Evolutionary conservation across 2,888 invertebrate genomes (phyloP).

Genomic region (Lacanobia oleracea): DNA sequence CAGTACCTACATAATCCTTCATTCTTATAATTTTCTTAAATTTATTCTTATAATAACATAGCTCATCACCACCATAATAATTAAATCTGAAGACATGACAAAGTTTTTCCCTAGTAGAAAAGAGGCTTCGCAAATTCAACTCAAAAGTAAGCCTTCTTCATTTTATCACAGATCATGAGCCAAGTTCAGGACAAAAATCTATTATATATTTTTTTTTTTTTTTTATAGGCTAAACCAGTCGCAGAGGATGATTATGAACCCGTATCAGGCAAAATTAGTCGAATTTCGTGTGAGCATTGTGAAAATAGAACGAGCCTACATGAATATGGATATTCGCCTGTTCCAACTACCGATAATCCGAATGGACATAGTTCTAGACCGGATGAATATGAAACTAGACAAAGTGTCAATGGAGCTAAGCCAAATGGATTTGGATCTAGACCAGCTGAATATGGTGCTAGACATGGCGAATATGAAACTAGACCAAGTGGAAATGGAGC

Average conservation of each 20-base stretch:
- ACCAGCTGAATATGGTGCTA: neutral
- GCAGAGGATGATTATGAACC: neutral
- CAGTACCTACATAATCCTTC: no score
- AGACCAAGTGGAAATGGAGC: neutral
- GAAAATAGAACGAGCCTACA: neutral
- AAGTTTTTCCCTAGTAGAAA: no score
- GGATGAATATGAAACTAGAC: neutral
- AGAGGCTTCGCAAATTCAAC: no score
- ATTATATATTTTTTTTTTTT: no score
- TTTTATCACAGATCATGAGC: no score
- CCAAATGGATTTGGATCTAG: neutral
- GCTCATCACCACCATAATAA: no score
- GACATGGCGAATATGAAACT: neutral
- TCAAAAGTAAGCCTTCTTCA: no score
- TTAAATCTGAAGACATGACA: no score
- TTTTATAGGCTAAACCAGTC: slow-evolving; percentile 30
- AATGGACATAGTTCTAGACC: neutral
- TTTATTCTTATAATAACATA: no score
- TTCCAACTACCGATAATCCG: neutral
- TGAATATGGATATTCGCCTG: neutral
- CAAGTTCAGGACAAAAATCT: no score
- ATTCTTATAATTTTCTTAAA: no score
- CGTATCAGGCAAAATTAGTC: slow-evolving; percentile 9
- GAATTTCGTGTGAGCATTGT: neutral
- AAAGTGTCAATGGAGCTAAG: neutral